Evolutionary conservation across 1,140 invertebrate genomes (phyloP).

Genomic region (Metopolophium dirhodum): DNA sequence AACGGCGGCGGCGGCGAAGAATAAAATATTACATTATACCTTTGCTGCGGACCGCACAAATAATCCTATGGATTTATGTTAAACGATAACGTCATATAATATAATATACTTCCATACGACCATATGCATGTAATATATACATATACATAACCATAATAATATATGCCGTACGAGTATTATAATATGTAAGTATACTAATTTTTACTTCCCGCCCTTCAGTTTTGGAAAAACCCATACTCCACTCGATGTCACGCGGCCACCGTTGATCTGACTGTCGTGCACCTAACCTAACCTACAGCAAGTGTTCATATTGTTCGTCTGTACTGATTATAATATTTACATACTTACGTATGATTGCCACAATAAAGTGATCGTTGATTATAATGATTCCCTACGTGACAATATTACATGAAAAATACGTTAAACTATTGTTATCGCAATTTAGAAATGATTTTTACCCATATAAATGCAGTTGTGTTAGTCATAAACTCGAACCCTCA

Average conservation of each 20-base stretch:
- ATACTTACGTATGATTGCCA: not conserved
- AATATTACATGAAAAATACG: not conserved
- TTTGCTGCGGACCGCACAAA: not conserved
- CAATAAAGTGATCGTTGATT: not conserved
- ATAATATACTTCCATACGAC: not conserved
- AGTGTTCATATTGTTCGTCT: not conserved
- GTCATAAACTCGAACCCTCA: too few relatives aligned
- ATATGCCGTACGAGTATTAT: too few relatives aligned
- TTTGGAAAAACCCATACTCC: not conserved
- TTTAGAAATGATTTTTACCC: not conserved
- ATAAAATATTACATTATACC: not conserved
- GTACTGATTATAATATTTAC: not conserved
- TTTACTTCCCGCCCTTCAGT: not conserved
- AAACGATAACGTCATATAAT: not conserved
- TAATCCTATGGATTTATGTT: slow-evolving; percentile 10
- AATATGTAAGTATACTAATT: not conserved
- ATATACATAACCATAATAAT: too few relatives aligned
- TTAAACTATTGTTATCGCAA: not conserved
- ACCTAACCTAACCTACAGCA: too few relatives aligned
- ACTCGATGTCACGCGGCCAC: not conserved
- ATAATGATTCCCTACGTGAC: too few relatives aligned
- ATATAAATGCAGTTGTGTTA: too few relatives aligned
- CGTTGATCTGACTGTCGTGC: not conserved
- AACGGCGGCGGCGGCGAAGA: not conserved
- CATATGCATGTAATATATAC: too few relatives aligned